Percentiles rank a stretch among this genome's conserved stretches.
These are phyloP conservation scores for Leucophora obtusa DNA, from an alignment of 2,888 invertebrate genomes.

Conservation along the genomic window DNA sequence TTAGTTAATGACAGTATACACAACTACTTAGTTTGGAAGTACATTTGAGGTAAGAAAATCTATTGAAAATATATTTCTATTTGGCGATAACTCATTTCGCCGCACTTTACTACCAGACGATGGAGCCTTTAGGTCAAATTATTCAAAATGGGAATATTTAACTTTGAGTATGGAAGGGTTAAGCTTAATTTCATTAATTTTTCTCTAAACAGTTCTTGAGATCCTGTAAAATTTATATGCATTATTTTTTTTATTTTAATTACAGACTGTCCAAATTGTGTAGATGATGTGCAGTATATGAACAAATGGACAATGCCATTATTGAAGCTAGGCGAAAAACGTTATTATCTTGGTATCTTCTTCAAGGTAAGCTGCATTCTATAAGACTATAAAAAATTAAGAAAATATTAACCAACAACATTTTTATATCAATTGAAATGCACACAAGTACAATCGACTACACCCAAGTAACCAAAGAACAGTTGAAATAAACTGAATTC, in stretches of 20 bases:
- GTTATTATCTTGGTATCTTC: constrained; percentile 94
- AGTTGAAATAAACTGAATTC: background rate
- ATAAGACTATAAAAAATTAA: constrained; percentile 10
- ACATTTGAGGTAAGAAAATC: too few relatives aligned
- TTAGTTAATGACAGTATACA: too few relatives aligned
- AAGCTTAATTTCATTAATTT: too few relatives aligned
- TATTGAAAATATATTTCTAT: too few relatives aligned
- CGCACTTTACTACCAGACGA: too few relatives aligned
- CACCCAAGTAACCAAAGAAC: constrained; percentile 1
- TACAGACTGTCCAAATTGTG: constrained; percentile 90
- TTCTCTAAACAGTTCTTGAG: background rate
- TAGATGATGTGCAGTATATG: constrained; percentile 85
- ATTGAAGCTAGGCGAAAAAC: constrained; percentile 91
- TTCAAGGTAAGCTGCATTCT: constrained; percentile 87
- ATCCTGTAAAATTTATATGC: background rate
- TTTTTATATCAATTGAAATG: constrained; percentile 42
- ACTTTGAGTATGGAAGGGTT: too few relatives aligned
- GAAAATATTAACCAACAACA: constrained; percentile 17
- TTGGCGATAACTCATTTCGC: too few relatives aligned
- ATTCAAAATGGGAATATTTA: too few relatives aligned
- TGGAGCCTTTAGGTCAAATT: too few relatives aligned
- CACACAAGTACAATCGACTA: background rate
- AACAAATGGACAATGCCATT: constrained; percentile 95
- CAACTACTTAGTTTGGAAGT: too few relatives aligned
- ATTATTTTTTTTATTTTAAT: constrained; percentile 6